Evolutionary conservation across 2,113 vertebrate species (phyloP), one percentile per base, ranked within the genome.

Genomic region (Pygoscelis adeliae): DNA sequence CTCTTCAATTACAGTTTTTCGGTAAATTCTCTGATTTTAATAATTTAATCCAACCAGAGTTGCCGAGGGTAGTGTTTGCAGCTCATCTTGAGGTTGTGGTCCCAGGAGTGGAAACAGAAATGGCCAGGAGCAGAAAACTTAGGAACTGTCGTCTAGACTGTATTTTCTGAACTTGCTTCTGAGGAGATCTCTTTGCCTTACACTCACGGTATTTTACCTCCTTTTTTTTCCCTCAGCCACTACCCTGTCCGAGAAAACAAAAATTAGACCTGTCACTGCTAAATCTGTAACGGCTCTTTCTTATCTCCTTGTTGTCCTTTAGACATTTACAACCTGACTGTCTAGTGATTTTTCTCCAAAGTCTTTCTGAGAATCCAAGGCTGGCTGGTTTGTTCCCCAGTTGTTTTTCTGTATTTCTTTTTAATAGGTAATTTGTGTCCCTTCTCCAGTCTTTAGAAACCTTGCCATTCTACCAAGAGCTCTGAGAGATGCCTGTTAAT

Each of bases 341-440:
- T 69, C 15, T 19, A 74, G 55, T 74, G 56, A 61, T 91, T 93
- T 79, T 93, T 85, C 56, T 95, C 52, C 56, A 40, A 50, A 82
- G 55, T 87, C 38, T 81, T 36, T 63, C 56, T 85, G 56, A 73
- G 77, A 91, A 61, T 93, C 38, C 21, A 52, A 59, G 32, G 61
- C 81, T 84, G 46, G 74, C 29, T 56, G 78, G 8, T 93, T 67
- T 87, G 20, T 76, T 87, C 44, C 44, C 38, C 25, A 17, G 61
- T 36, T 96, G 15, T 29, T 87, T 56, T 87, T 74, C 77, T 85
- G 9, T 85, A 47, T 84, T 69, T 90, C 87, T 91, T 91, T 94
- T 79, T 76, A 85, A 65, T 66, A 89, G n/a, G 26, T 65, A 53
- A 49, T 96, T 85, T 90, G 36, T 93, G 44, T 78, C 13, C 19